Evolutionary conservation across 2,113 vertebrate genomes (phyloP), one percentile per base, ranked within the genome.

Genomic region (Podocnemis expansa): DNA sequence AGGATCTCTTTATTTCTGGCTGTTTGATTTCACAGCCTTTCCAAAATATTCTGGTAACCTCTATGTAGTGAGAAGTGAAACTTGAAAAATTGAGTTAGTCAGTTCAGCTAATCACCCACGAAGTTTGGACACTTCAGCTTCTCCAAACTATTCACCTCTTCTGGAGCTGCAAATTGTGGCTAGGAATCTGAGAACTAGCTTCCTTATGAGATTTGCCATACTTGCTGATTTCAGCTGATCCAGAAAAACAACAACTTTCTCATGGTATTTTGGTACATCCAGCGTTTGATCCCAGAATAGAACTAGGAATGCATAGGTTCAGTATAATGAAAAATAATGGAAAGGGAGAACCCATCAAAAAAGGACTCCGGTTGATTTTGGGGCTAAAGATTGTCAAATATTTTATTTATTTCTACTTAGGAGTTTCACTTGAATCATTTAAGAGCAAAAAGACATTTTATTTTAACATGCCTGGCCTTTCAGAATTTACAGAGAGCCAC

Each of bases 141-240:
- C 82, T 91, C 84, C 88, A 54, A 93, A 31, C 91, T 95, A 34
- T 21, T 25, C 93, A 92, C 94, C 96, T 89, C 76, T 70, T 52
- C 90, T 94, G 91, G 90, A 51, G 85, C 6, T 76, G 78, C 91
- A 90, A 93, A 92, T 95, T 90, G 63, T 95, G 63, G 9, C 70
- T 84, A 63, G 73, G 49, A 73, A 43, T 84, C 70, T 86, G 70
- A 96, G 70, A 96, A 90, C 47, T 76, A 75, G 9, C 29, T 83
- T 93, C 89, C 91, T 85, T 87, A 49, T 2, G 82, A 93, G 94
- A 93, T 89, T 96, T 94, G 78, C 91, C 34, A 82, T 90, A 85
- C 86, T 93, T 97, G 88, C 92, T 94, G 86, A 91, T 91, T 93
- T 95, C 78, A 89, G 95, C 76, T 54, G 87, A 90, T 92, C 43